Conservation (phyloP, 2,888 invertebrate species). For the Saturnia pavonia region DNA sequence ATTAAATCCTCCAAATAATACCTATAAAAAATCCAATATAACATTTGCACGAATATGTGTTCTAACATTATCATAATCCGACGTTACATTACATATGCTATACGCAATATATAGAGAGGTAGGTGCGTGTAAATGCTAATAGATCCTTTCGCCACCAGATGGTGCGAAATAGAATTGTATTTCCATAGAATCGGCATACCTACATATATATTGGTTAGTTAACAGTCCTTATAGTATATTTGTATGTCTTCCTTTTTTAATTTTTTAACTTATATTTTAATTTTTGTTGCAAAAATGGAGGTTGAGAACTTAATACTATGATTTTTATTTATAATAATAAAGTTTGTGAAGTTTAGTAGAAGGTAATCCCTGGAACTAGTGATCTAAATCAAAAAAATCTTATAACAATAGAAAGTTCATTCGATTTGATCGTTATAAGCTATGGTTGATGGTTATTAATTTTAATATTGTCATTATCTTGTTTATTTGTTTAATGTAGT, state of each 20-base stretch:
- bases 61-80: conserved; percentile 10
- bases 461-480: too few relatives aligned
- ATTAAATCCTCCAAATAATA: not conserved
- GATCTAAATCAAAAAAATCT: too few relatives aligned
- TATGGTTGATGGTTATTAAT: too few relatives aligned
- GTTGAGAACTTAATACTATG: not conserved
- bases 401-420: too few relatives aligned
- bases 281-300: not conserved
- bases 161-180: conserved; percentile 27
- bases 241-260: not conserved
- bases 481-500: too few relatives aligned
- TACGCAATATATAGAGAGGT: conserved; percentile 18
- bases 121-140: conserved; percentile 32
- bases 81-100: conserved; percentile 7
- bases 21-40: conserved; percentile 6
- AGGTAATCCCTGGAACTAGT: too few relatives aligned
- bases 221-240: not conserved
- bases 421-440: too few relatives aligned
- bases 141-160: conserved; percentile 28
- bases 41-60: conserved; percentile 1
- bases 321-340: too few relatives aligned
- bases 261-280: not conserved
- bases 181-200: conserved; percentile 17
- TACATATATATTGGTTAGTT: conserved; percentile 1
- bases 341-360: too few relatives aligned